These are phyloP conservation scores for Rhegmatorhina hoffmannsi DNA, from an alignment of 2,113 vertebrate species.

Conservation along the genomic window DNA sequence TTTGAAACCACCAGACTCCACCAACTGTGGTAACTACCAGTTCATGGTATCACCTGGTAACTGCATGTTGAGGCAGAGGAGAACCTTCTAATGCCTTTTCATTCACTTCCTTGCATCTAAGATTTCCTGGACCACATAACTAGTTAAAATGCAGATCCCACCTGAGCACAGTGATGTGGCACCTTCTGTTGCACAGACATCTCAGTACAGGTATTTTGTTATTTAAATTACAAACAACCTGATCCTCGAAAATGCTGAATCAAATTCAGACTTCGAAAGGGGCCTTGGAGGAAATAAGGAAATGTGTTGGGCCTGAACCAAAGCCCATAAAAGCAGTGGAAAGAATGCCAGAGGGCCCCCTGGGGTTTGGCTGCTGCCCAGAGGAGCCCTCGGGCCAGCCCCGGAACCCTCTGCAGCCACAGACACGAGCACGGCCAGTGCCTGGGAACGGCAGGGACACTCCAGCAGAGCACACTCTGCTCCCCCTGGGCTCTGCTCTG, in stretches of 20 bases:
- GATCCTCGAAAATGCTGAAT: background rate
- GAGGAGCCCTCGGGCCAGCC: background rate
- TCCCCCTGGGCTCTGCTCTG: background rate
- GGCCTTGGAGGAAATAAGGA: background rate
- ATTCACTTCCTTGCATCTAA: conserved; percentile 38
- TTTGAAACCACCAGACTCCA: conserved; percentile 71
- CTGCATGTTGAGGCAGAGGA: conserved; percentile 13
- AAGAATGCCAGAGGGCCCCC: accelerated
- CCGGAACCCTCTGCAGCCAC: background rate
- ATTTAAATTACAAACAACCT: background rate
- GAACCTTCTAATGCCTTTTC: conserved; percentile 67
- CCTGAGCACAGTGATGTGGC: background rate
- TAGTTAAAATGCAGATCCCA: conserved; percentile 27
- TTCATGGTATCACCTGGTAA: conserved; percentile 74
- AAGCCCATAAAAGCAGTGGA: background rate
- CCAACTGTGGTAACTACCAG: conserved; percentile 59
- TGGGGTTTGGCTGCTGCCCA: background rate
- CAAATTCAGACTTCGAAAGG: background rate
- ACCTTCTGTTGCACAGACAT: background rate
- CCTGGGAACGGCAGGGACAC: background rate
- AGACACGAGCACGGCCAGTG: background rate
- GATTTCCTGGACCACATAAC: conserved; percentile 4
- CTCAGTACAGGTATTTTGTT: background rate
- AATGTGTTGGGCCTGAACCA: background rate
- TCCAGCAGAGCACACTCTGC: background rate